Percentiles rank a stretch among this genome's conserved stretches.
Conservation (phyloP, 1,140 invertebrate genomes). For the Ceratina calcarata region DNA sequence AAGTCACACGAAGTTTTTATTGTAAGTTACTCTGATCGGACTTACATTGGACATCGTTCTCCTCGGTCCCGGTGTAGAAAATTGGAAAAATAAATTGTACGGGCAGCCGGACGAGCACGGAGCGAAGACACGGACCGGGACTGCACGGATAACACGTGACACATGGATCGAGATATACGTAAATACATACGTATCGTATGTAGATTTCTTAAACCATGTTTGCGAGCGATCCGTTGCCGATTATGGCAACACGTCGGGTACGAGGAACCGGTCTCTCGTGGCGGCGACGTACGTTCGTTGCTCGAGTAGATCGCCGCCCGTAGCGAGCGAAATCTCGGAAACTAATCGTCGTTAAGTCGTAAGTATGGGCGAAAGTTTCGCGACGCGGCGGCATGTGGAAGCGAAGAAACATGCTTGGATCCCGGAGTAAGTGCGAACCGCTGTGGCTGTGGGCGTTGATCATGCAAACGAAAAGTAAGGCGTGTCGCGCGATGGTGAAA, state of each 20-base stretch:
- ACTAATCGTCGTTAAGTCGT: neutral
- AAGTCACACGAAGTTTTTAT: slow-evolving; percentile 3
- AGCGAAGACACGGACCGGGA: slow-evolving; percentile 32
- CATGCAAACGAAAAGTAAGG: slow-evolving; percentile 41
- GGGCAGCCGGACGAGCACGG: neutral
- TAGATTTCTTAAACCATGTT: slow-evolving; percentile 12
- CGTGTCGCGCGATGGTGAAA: slow-evolving; percentile 30
- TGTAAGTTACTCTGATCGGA: slow-evolving; percentile 8
- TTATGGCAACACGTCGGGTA: slow-evolving; percentile 32
- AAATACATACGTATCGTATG: too few species aligned
- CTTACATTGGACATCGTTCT: slow-evolving; percentile 10
- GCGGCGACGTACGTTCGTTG: neutral
- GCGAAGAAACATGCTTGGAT: slow-evolving; percentile 12
- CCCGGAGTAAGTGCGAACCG: slow-evolving; percentile 18
- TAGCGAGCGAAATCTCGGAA: slow-evolving; percentile 10
- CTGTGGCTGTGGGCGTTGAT: slow-evolving; percentile 39
- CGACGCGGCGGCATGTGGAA: slow-evolving; percentile 5
- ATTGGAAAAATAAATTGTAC: slow-evolving; percentile 38
- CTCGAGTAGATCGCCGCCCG: neutral
- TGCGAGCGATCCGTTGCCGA: slow-evolving; percentile 40
- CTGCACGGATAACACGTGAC: slow-evolving; percentile 40
- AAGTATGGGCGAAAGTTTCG: slow-evolving; percentile 24
- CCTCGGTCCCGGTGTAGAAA: slow-evolving; percentile 21
- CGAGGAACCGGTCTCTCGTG: slow-evolving; percentile 13
- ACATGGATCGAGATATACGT: slow-evolving; percentile 19